Evolutionary conservation across 2,113 vertebrate genomes (phyloP), one percentile per base, ranked within the genome.

Genomic region (Plestiodon gilberti): DNA sequence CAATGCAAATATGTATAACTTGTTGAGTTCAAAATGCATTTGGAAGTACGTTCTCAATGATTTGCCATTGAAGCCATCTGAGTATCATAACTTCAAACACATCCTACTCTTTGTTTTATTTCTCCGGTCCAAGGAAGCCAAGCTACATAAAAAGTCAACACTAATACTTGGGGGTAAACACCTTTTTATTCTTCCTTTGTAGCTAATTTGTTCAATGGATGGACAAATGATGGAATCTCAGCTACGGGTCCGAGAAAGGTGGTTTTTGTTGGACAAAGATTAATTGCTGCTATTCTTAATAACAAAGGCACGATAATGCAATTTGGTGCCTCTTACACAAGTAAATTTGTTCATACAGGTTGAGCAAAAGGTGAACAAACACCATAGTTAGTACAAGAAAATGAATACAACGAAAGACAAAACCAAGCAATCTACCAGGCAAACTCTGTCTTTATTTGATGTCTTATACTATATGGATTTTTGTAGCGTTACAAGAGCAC

Each of bases 331-430:
- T 78, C 55, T 91, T 87, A 87, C 79, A 89, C 17, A 86, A 89
- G 62, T 2, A 90, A 92, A 92, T 91, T 91, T 85, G 71, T 77
- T 85, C 59, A 87, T 23, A 28, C 17, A 89, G 78, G 90, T 92
- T 92, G 88, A 92, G 77, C 88, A 14, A 77, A 23, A 62, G 77
- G 48, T 88, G 77, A 85, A 64, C 67, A 95, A 94, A 93, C 67
- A 91, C 14, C 69, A 15, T 85, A 86, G 59, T 80, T 82, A 79
- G 55, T 14, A 85, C 33, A 81, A 92, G 40, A 7, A 92, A 91
- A 94, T 91, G 81, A 88, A 8, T 82, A 69, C 85, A n/a, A 52
- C 61, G 71, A 88, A 90, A 91, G 70, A n/a, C 80, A 77, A 77
- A 67, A 30, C 78, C 67, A 90, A 78, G 83, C 15, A 90, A 84